Conservation (phyloP, 2,888 invertebrate species). For the Fragum sueziense region DNA sequence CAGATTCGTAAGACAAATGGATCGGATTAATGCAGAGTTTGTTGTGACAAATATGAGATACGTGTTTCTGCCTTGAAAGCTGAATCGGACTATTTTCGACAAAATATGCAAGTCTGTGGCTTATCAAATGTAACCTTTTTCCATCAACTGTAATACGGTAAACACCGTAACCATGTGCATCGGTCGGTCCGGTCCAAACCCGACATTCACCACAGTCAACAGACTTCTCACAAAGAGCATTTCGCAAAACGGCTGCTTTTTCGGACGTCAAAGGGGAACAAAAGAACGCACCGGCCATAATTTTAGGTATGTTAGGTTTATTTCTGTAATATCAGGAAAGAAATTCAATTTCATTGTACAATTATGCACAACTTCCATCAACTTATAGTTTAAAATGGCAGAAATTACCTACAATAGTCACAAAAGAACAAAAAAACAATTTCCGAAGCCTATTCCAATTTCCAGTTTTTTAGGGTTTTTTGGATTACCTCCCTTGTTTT, state of each 20-base stretch:
- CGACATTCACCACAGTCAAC: not conserved
- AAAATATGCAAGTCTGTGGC: not conserved
- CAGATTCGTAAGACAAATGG: not conserved
- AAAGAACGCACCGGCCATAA: not conserved
- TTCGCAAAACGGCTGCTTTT: not conserved
- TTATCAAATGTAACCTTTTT: not conserved
- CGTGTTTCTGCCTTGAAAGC: not conserved
- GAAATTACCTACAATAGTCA: not conserved
- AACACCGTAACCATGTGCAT: not conserved
- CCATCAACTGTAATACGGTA: not conserved
- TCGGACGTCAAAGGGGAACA: not conserved
- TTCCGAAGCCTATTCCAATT: not conserved
- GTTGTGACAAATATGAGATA: not conserved
- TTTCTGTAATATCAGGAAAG: not conserved
- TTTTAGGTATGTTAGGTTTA: not conserved
- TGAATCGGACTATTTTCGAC: not conserved
- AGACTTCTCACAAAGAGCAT: not conserved
- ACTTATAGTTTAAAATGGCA: not conserved
- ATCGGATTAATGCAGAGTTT: not conserved
- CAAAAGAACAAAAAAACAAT: not conserved
- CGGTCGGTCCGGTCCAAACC: not conserved
- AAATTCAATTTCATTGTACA: not conserved
- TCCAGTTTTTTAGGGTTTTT: not conserved
- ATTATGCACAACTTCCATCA: not conserved
- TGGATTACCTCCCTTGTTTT: not conserved